Evolutionary conservation across 2,888 invertebrate species (phyloP).

Genomic region (Lithosia quadra): DNA sequence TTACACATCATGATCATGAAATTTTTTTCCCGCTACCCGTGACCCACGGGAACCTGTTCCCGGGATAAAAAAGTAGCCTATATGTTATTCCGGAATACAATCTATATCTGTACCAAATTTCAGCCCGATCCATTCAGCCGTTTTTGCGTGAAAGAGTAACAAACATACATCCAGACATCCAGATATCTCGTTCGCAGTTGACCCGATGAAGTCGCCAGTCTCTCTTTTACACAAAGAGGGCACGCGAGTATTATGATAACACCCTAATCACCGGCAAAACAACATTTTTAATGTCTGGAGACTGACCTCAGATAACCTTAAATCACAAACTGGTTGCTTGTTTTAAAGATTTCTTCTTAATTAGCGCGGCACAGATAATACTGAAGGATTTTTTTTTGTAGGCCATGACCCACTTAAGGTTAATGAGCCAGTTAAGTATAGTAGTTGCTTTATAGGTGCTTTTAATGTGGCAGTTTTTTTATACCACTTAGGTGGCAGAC

Average conservation of each 20-base stretch:
- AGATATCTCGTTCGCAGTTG: too few relatives aligned
- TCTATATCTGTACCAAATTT: too few relatives aligned
- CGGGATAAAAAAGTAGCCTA: too few relatives aligned
- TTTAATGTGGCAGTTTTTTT: not conserved
- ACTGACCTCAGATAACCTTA: not conserved
- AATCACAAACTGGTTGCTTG: not conserved
- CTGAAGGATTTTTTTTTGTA: conserved; percentile 1
- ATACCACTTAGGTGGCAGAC: too few relatives aligned
- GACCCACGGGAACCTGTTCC: too few relatives aligned
- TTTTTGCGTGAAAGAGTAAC: too few relatives aligned
- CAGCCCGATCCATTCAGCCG: too few relatives aligned
- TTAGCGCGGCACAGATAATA: not conserved
- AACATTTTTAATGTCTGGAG: not conserved
- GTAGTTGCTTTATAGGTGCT: not conserved
- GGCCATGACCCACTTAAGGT: conserved; percentile 1
- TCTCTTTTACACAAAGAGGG: not conserved
- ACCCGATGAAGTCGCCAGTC: too few relatives aligned
- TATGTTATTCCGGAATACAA: too few relatives aligned
- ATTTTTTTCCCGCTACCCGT: too few relatives aligned
- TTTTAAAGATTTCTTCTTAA: not conserved
- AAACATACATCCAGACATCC: too few relatives aligned
- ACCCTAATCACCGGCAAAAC: not conserved
- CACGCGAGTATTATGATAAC: not conserved
- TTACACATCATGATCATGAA: too few relatives aligned
- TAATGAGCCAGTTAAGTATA: not conserved